Evolutionary conservation across 2,113 vertebrate genomes (phyloP), one percentile per base, ranked within the genome.

Genomic region (Sterrhoptilus dennistouni): DNA sequence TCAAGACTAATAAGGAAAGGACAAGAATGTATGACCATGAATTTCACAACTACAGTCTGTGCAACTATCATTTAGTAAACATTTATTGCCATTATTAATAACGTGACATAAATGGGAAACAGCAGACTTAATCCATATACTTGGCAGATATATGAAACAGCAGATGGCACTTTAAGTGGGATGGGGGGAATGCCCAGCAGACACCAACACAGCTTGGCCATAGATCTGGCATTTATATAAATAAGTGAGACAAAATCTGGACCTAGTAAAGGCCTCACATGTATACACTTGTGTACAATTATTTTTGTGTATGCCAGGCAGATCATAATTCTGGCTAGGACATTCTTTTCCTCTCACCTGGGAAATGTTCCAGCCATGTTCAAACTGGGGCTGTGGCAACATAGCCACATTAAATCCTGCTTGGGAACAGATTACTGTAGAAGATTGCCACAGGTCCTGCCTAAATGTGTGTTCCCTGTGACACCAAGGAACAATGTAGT

Each of bases 21-120:
- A 91, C 49, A 91, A 83, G 40, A 79, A 91, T 54, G 25, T 28
- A 53, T 87, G 74, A 49, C 53, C 9, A 42, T 87, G 87, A 66
- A 91, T 89, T 90, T 90, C 89, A 83, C 66, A 88, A 21, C 54
- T 68, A 36, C 45, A 85, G 69, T 29, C 57, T 50, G 12, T 71
- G 75, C 28, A 85, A 64, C 82, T 65, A 80, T 77, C 54, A 50
- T 83, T 95, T 68, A 85, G 66, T 60, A 87, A 94, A 90, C 35
- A 80, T 91, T 90, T 52, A 70, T 94, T 90, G 86, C 38, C 63
- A 40, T 94, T 90, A 96, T 96, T 93, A 95, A 94, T 79, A 90
- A 93, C 1, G 8, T 88, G 87, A 86, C 82, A 78, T 80, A 88
- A 96, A 90, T 74, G 54, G 78, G 80, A 96, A 96, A 27, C 29